Evolutionary conservation across 2,888 invertebrate species (phyloP).

Genomic region (Erannis defoliaria): DNA sequence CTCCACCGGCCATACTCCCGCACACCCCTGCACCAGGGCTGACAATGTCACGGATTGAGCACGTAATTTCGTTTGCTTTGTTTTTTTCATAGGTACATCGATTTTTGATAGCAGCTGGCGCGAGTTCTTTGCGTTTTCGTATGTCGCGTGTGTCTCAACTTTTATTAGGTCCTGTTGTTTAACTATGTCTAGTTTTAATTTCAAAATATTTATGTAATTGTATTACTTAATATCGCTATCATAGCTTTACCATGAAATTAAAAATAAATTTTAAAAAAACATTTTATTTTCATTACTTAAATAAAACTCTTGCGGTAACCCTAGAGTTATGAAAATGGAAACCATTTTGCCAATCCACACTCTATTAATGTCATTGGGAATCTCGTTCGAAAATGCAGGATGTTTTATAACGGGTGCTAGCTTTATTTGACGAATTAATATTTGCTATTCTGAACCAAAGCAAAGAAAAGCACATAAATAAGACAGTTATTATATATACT

Average conservation of each 20-base stretch:
- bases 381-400: slow-evolving; percentile 21
- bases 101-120: slow-evolving; percentile 34
- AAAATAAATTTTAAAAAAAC: not conserved
- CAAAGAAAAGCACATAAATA: not conserved
- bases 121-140: slow-evolving; percentile 11
- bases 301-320: slow-evolving; percentile 20
- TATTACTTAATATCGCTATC: not conserved
- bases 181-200: not conserved
- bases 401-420: slow-evolving; percentile 12
- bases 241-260: not conserved
- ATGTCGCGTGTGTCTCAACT: slow-evolving; percentile 1
- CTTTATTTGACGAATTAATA: slow-evolving; percentile 7
- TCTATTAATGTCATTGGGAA: slow-evolving; percentile 28
- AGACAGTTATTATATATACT: not conserved
- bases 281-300: not conserved
- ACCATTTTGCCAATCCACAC: slow-evolving; percentile 32
- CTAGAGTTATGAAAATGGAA: slow-evolving; percentile 25
- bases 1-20: slow-evolving; percentile 39
- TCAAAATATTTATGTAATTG: not conserved
- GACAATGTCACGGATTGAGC: slow-evolving; percentile 50
- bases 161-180: slow-evolving; percentile 8
- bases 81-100: slow-evolving; percentile 30
- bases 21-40: slow-evolving; percentile 56
- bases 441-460: not conserved
- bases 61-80: slow-evolving; percentile 34